A percentile compares a stretch with the other conserved stretches of the same genome.
Conservation (phyloP, 2,113 vertebrate genomes). For the Clarias batrachus region DNA sequence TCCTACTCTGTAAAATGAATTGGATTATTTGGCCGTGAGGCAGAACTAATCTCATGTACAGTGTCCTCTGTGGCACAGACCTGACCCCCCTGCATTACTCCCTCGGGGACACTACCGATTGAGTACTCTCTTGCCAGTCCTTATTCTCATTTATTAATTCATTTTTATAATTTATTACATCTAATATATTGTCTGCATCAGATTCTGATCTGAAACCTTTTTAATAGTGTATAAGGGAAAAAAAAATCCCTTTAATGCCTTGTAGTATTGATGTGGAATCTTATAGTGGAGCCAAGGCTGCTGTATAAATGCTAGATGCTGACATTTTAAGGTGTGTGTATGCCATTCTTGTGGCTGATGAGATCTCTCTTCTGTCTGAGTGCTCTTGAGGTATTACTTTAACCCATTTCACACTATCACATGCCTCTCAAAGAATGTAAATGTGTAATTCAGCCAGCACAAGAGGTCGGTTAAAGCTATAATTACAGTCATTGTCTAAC, state of each 20-base stretch:
- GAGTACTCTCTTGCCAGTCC: neutral
- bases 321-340: slow-evolving; percentile 30
- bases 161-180: neutral
- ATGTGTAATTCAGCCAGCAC: neutral
- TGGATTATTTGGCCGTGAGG: slow-evolving; percentile 65
- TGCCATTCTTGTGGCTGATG: neutral
- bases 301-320: slow-evolving; percentile 10
- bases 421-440: neutral
- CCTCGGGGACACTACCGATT: neutral
- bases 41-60: slow-evolving; percentile 55
- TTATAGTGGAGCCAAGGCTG: neutral
- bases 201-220: neutral
- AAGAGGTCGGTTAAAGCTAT: slow-evolving; percentile 32
- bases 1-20: slow-evolving; percentile 66
- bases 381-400: slow-evolving; percentile 56
- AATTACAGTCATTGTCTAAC: slow-evolving; percentile 43
- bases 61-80: slow-evolving; percentile 31
- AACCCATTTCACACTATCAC: slow-evolving; percentile 52
- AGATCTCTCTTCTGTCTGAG: neutral
- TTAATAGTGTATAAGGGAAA: neutral
- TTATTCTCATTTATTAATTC: neutral
- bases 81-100: slow-evolving; percentile 37
- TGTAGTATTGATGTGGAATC: neutral
- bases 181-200: neutral
- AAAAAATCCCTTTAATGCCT: neutral